Evolutionary conservation across 2,113 vertebrate genomes (phyloP).

Genomic region (Megalops atlanticus): DNA sequence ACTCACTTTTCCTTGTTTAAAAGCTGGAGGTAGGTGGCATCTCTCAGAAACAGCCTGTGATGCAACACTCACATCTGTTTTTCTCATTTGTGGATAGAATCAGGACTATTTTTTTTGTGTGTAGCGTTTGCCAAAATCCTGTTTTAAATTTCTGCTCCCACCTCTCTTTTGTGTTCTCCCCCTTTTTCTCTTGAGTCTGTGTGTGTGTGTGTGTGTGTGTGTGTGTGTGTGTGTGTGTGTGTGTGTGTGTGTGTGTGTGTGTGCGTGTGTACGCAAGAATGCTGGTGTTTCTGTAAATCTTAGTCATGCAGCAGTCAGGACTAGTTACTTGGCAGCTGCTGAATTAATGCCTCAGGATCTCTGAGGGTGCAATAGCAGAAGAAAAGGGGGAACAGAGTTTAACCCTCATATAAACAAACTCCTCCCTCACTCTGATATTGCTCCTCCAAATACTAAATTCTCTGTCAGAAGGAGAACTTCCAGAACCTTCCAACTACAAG

Average conservation of each 20-base stretch:
- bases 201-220: not conserved
- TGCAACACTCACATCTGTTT: not conserved
- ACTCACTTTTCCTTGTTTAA: too few species aligned
- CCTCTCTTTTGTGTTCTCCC: too few species aligned
- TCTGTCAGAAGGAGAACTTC: not conserved
- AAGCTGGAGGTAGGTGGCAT: too few species aligned
- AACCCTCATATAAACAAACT: not conserved
- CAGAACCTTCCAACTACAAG: not conserved
- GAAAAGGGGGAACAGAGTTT: not conserved
- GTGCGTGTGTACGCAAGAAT: too few species aligned
- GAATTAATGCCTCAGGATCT: too few species aligned
- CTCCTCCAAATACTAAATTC: not conserved
- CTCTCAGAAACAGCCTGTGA: not conserved
- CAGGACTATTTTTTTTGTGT: not conserved
- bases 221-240: not conserved
- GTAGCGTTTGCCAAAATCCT: not conserved
- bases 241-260: not conserved
- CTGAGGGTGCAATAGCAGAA: not conserved
- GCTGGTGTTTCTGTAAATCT: too few species aligned
- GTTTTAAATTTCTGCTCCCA: too few species aligned
- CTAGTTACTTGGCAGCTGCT: too few species aligned
- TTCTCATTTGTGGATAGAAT: not conserved
- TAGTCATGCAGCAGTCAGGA: not conserved
- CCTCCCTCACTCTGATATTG: not conserved
- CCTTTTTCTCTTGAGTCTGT: too few species aligned